Evolutionary conservation across 2,888 invertebrate genomes (phyloP), one percentile per base, ranked within the genome.

Genomic region (Xestia c-nigrum): DNA sequence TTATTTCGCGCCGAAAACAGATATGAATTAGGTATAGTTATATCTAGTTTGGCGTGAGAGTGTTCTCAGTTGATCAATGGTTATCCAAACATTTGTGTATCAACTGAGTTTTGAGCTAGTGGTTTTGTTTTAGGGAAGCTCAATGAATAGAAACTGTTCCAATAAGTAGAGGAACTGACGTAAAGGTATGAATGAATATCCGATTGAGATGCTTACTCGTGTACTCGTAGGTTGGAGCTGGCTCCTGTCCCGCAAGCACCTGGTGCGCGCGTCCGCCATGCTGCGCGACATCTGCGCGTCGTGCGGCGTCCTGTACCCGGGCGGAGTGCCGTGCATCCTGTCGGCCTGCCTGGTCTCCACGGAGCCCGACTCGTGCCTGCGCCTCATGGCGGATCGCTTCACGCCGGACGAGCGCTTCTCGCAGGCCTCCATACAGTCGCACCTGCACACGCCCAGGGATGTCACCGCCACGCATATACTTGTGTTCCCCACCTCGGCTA

Each of bases 271-370:
- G 38, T 99, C 99, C 76, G 98, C 98, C 91, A 98, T 98, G 92
- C 97, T 99, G 89, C 98, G 98, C 91, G 99, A 99, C 90, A 98
- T 99, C 91, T 99, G 99, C 96, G 98, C 98, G 90, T 98, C 98
- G 95, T 99, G 99, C 95, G 97, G 97, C 73, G 97, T 98, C 84
- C 97, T 99, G 95, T 98, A 98, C 94, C 98, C 98, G 21, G 97
- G 97, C 82, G 98, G 98, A 84, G 98, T 98, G 85, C 99, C 99
- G 0, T 98, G 99, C 93, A 99, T 99, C 88, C 97, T 99, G 86
- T 99, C 99, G 87, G 99, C 99, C n/a, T 99, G 99, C 95, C 97
- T 99, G 75, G 99, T 99, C 65, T 99, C 99, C 83, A 97, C 99
- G 79, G 99, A 99, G 95, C 98, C 99, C 64, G 99, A 99, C 94